phyloP scores from a whole-genome alignment of 2,113 vertebrate genomes.

The Petrocephalus zakoni region DNA sequence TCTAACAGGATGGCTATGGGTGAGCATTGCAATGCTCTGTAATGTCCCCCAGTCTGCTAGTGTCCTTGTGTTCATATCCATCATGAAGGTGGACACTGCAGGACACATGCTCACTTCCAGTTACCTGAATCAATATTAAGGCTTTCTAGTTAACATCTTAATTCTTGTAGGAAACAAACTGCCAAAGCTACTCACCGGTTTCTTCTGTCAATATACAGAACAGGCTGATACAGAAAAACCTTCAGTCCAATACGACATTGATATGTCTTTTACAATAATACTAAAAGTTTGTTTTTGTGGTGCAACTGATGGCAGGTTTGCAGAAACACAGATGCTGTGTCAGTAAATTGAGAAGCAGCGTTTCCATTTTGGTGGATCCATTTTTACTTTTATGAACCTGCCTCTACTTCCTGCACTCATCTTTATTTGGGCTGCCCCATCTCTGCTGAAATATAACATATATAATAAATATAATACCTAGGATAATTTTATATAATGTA shows the following conservation, averaged over 20 bases:
- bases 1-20: neutral
- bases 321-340: constrained; percentile 17
- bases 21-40: neutral
- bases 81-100: neutral
- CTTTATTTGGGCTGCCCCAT: neutral
- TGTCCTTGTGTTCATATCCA: neutral
- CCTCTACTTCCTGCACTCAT: neutral
- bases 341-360: constrained; percentile 3
- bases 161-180: neutral
- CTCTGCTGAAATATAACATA: neutral
- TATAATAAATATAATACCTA: neutral
- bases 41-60: neutral
- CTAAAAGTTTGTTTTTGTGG: neutral
- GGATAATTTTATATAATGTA: neutral
- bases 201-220: neutral
- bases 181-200: neutral
- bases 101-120: neutral
- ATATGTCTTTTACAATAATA: neutral
- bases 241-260: neutral
- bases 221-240: neutral
- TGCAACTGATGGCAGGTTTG: constrained; percentile 9
- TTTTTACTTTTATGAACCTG: neutral
- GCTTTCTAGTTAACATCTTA: neutral
- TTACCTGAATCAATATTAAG: neutral
- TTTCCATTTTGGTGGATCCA: neutral